phyloP scores from a whole-genome alignment of 2,113 vertebrate species.

The Sus scrofa region DNA sequence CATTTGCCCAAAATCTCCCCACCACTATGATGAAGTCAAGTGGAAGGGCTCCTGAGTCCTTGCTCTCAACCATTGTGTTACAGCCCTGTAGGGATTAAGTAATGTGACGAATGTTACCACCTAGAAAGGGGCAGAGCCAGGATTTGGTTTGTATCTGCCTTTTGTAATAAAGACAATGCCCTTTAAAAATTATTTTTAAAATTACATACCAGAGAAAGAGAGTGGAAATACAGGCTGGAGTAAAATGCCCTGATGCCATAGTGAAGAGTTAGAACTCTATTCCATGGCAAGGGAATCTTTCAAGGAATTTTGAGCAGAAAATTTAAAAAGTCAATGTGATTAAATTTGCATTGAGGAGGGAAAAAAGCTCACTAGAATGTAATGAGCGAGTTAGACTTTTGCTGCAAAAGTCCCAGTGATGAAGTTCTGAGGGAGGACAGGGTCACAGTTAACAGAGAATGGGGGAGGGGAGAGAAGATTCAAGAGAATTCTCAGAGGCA shows the following conservation, averaged over 20 bases:
- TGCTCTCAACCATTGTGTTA: not conserved
- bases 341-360: not conserved
- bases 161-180: not conserved
- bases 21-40: not conserved
- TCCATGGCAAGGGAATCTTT: not conserved
- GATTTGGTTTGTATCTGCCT: not conserved
- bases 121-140: not conserved
- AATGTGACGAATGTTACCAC: not conserved
- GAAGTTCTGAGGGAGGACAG: not conserved
- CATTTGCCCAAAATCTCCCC: not conserved
- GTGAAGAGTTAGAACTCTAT: not conserved
- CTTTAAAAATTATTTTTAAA: not conserved
- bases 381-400: not conserved
- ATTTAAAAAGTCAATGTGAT: not conserved
- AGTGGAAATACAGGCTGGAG: not conserved
- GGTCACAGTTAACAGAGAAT: not conserved
- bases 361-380: not conserved
- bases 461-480: not conserved
- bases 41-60: not conserved
- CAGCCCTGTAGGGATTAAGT: not conserved
- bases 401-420: not conserved
- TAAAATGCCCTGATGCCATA: not conserved
- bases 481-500: not conserved
- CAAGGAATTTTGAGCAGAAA: constrained; percentile 11
- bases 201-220: not conserved